Conservation (phyloP, 2,888 invertebrate genomes). For the Eurytoma californica region DNA sequence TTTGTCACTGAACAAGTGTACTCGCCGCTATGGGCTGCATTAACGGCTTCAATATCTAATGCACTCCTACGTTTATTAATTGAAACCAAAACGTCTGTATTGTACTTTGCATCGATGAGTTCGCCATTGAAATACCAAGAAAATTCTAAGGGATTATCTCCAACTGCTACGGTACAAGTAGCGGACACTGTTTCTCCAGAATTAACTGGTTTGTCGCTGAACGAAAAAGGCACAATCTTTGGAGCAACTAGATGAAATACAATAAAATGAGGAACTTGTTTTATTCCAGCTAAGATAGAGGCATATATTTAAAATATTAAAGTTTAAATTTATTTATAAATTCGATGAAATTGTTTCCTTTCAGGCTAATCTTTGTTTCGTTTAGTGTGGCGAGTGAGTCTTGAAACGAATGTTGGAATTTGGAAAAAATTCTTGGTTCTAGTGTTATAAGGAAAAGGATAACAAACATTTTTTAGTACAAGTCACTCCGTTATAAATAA, state of each 20-base stretch:
- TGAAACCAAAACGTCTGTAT: slow-evolving; percentile 75
- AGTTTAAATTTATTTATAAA: too few species aligned
- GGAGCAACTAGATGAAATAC: background rate
- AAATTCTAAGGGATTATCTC: slow-evolving; percentile 85
- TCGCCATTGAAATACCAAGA: slow-evolving; percentile 85
- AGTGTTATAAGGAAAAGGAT: too few species aligned
- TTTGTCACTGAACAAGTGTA: slow-evolving; percentile 78
- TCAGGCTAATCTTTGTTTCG: too few species aligned
- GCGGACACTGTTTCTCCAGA: slow-evolving; percentile 83
- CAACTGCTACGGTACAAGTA: slow-evolving; percentile 83
- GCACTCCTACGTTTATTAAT: slow-evolving; percentile 78
- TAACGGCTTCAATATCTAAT: slow-evolving; percentile 81
- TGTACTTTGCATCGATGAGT: slow-evolving; percentile 71
- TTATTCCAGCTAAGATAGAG: too few species aligned
- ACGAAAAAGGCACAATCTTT: slow-evolving; percentile 81
- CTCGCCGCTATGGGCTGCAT: slow-evolving; percentile 76
- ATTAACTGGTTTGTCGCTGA: slow-evolving; percentile 82
- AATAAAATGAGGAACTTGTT: too few species aligned
- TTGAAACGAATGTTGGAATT: too few species aligned
- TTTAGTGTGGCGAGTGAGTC: too few species aligned
- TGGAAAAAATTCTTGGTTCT: too few species aligned
- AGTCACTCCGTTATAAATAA: background rate
- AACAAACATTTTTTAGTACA: background rate
- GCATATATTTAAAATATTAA: too few species aligned
- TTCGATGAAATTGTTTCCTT: too few species aligned